Evolutionary conservation across 2,888 invertebrate genomes (phyloP).

Genomic region (Dusona sp.): DNA sequence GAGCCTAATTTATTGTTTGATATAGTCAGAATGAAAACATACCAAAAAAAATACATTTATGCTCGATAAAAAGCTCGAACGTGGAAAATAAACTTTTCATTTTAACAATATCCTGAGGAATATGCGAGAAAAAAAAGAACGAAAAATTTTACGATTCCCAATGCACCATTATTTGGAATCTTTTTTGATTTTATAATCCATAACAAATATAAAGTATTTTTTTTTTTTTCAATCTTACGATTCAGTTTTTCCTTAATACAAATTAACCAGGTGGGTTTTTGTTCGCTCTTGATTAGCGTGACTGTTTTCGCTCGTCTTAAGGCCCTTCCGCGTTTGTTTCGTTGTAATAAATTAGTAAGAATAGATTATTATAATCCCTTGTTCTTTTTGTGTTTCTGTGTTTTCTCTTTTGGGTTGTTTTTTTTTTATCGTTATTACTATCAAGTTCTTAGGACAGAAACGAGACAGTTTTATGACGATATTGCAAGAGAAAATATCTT

Average conservation of each 20-base stretch:
- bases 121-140: constrained; percentile 26
- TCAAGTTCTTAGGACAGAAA: neutral
- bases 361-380: constrained; percentile 57
- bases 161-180: constrained; percentile 12
- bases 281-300: constrained; percentile 33
- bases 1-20: neutral
- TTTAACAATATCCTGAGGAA: constrained; percentile 4
- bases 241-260: constrained; percentile 29
- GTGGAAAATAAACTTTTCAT: constrained; percentile 24
- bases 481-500: constrained; percentile 78
- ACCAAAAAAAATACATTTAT: neutral
- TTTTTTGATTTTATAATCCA: constrained; percentile 20
- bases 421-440: constrained; percentile 12
- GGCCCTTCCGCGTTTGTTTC: constrained; percentile 43
- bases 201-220: constrained; percentile 30
- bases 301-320: constrained; percentile 42
- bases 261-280: constrained; percentile 30
- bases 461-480: constrained; percentile 66
- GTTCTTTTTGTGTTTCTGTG: constrained; percentile 64
- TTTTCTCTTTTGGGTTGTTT: constrained; percentile 7
- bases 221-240: constrained; percentile 15
- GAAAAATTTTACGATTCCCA: neutral
- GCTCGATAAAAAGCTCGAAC: neutral
- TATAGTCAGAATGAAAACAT: neutral
- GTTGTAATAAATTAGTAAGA: constrained; percentile 64